Evolutionary conservation across 92 coral and sea anemone genomes (phyloP).

Genomic region (Bergia sp.): DNA sequence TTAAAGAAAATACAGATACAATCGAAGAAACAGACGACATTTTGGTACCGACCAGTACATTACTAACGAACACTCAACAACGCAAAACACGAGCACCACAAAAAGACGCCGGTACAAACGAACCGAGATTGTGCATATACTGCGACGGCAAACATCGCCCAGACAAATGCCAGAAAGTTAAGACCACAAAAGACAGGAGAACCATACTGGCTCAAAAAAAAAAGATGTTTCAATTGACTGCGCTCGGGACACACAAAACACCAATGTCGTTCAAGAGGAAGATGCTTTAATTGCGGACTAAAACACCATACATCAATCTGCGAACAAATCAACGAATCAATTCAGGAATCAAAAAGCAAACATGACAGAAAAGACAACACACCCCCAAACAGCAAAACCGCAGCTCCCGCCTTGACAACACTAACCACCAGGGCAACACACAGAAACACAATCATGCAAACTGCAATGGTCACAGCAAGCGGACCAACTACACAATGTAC

Average conservation of each 20-base stretch:
- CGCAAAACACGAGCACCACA: not conserved
- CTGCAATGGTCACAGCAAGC: conserved; percentile 52
- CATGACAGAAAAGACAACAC: conserved; percentile 21
- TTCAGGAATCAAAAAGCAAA: conserved; percentile 41
- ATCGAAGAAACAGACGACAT: conserved; percentile 2
- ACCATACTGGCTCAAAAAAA: conserved; percentile 39
- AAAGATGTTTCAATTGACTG: conserved; percentile 57
- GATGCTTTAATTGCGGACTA: conserved; percentile 53
- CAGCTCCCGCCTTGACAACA: no score
- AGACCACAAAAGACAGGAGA: conserved; percentile 1
- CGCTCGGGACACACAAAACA: conserved; percentile 36
- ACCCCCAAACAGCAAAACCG: conserved; percentile 6
- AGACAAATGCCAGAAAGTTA: not conserved
- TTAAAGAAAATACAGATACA: not conserved
- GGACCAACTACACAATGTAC: conserved; percentile 53
- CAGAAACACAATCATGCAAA: conserved; percentile 51
- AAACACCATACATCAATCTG: conserved; percentile 69
- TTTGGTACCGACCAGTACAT: not conserved
- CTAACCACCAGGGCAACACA: not conserved
- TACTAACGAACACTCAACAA: not conserved
- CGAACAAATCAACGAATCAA: conserved; percentile 34
- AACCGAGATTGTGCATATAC: not conserved
- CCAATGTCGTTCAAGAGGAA: conserved; percentile 52
- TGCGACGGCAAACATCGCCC: not conserved
- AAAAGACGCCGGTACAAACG: not conserved